A percentile compares a stretch with the other conserved stretches of the same genome.
Evolutionary conservation across 2,113 vertebrate genomes (phyloP).

Genomic region (Bos javanicus): DNA sequence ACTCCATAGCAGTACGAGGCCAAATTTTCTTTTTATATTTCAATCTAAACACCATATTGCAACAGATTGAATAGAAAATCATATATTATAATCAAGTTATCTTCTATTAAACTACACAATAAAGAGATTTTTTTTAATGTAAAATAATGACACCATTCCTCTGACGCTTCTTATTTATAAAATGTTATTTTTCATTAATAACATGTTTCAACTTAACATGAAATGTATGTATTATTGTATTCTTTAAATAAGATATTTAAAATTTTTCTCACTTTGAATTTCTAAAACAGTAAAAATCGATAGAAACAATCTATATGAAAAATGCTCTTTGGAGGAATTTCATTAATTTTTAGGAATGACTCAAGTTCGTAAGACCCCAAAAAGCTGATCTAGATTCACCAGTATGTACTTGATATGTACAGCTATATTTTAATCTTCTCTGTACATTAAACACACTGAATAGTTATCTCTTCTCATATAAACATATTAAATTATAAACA

Average conservation of each 20-base stretch:
- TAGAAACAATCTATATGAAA: background rate
- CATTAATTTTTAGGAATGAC: background rate
- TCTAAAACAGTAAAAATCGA: background rate
- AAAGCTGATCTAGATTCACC: background rate
- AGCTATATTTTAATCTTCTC: background rate
- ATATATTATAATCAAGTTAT: background rate
- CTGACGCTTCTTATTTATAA: background rate
- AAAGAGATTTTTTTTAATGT: background rate
- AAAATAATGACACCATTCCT: background rate
- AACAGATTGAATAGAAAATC: background rate
- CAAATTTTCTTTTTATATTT: conserved; percentile 22
- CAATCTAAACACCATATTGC: conserved; percentile 20
- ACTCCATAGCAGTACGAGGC: background rate
- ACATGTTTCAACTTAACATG: background rate
- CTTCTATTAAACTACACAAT: background rate
- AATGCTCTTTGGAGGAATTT: background rate
- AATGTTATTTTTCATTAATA: background rate
- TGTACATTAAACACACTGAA: background rate
- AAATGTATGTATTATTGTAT: background rate
- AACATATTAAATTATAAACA: background rate
- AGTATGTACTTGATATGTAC: background rate
- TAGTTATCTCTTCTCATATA: background rate
- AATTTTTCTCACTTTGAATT: background rate
- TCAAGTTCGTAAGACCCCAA: background rate
- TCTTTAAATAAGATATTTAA: background rate